A percentile compares a stretch with the other conserved stretches of the same genome.
phyloP scores from a whole-genome alignment of 2,888 invertebrate genomes.

The Fragum whitleyi region DNA sequence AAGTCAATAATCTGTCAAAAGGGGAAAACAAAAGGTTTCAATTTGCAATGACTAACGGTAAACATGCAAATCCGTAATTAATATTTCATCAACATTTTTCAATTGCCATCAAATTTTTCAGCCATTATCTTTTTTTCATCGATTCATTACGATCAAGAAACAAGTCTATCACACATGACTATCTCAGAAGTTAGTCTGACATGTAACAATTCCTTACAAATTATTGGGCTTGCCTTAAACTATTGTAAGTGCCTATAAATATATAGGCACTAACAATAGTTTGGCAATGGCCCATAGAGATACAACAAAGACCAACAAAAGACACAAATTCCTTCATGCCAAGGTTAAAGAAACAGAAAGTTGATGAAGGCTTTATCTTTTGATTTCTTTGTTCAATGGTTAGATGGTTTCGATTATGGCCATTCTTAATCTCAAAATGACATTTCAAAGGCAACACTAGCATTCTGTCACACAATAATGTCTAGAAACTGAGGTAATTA shows the following conservation, averaged over 20 bases:
- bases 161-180: not conserved
- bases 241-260: too few relatives aligned
- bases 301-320: not conserved
- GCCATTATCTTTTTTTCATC: not conserved
- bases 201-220: not conserved
- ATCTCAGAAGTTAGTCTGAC: not conserved
- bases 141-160: not conserved
- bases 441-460: too few relatives aligned
- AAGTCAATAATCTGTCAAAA: too few relatives aligned
- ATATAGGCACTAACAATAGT: too few relatives aligned
- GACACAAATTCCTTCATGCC: not conserved
- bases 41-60: not conserved
- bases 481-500: too few relatives aligned
- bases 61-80: not conserved
- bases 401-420: not conserved
- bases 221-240: not conserved
- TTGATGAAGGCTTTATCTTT: not conserved
- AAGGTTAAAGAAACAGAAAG: not conserved
- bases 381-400: not conserved
- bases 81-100: not conserved
- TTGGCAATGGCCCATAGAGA: too few relatives aligned
- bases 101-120: conserved; percentile 1
- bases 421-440: too few relatives aligned
- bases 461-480: too few relatives aligned
- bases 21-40: not conserved